Conservation (phyloP, 2,888 invertebrate genomes). For the Peribatodes rhomboidaria region DNA sequence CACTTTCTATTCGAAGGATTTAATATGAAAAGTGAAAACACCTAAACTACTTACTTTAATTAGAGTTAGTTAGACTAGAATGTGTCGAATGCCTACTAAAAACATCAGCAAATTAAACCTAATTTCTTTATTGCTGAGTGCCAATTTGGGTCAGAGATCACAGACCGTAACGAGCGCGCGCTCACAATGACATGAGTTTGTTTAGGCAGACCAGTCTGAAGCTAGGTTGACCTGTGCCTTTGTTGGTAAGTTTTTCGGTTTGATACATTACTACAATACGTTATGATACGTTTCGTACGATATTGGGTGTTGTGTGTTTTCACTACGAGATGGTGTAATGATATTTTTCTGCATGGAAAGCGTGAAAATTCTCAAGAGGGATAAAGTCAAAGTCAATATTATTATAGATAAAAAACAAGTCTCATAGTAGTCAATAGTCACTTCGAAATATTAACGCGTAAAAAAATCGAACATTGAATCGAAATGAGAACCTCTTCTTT, state of each 20-base stretch:
- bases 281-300: background rate
- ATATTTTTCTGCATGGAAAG: background rate
- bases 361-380: background rate
- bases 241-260: background rate
- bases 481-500: too few relatives aligned
- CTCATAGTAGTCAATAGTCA: too few relatives aligned
- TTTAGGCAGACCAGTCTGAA: conserved; percentile 21
- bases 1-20: conserved; percentile 6
- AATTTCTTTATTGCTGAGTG: conserved; percentile 46
- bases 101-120: conserved; percentile 36
- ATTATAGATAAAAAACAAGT: too few relatives aligned
- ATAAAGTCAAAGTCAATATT: too few relatives aligned
- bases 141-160: conserved; percentile 53
- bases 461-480: too few relatives aligned
- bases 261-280: too few relatives aligned
- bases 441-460: too few relatives aligned
- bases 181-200: conserved; percentile 52
- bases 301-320: background rate
- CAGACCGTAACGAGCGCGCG: conserved; percentile 48
- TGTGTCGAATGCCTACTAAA: background rate
- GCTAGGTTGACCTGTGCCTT: background rate
- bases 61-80: conserved; percentile 1
- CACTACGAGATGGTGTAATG: background rate
- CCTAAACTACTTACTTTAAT: background rate
- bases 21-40: conserved; percentile 4